phyloP scores from a whole-genome alignment of 2,113 vertebrate species.

The Heloderma charlesbogerti region DNA sequence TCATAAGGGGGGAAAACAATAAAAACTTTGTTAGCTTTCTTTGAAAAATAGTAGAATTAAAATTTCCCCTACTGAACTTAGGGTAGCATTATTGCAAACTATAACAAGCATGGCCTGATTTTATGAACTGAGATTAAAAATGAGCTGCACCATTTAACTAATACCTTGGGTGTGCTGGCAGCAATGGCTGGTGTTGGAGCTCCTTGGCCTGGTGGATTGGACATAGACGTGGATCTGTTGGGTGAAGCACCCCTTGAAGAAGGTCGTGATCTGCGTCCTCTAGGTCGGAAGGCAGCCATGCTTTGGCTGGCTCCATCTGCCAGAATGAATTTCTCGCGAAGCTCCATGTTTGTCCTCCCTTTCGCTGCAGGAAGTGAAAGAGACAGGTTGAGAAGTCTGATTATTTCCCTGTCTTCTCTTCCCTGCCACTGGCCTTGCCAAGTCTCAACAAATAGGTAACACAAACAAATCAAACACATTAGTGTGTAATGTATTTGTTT shows the following conservation, averaged over 20 bases:
- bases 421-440: slow-evolving; percentile 64
- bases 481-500: slow-evolving; percentile 80
- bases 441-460: slow-evolving; percentile 70
- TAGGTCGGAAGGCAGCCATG: slow-evolving; percentile 94
- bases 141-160: background rate
- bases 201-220: slow-evolving; percentile 87
- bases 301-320: slow-evolving; percentile 94
- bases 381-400: slow-evolving; percentile 29
- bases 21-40: background rate
- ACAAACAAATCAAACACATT: slow-evolving; percentile 81
- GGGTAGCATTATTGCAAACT: background rate
- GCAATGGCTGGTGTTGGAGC: slow-evolving; percentile 76
- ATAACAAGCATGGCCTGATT: background rate
- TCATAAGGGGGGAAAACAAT: slow-evolving; percentile 13
- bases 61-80: slow-evolving; percentile 19
- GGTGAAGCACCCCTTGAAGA: slow-evolving; percentile 94
- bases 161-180: slow-evolving; percentile 89
- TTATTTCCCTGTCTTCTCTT: slow-evolving; percentile 62
- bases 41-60: slow-evolving; percentile 6
- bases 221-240: slow-evolving; percentile 89
- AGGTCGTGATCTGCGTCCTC: slow-evolving; percentile 92
- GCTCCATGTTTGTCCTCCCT: slow-evolving; percentile 96
- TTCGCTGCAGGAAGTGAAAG: slow-evolving; percentile 83
- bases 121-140: background rate
- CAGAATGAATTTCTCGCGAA: slow-evolving; percentile 97